Base-by-base conservation (phyloP, 1,140 invertebrate genomes). In the Trichonephila clavata region DNA sequence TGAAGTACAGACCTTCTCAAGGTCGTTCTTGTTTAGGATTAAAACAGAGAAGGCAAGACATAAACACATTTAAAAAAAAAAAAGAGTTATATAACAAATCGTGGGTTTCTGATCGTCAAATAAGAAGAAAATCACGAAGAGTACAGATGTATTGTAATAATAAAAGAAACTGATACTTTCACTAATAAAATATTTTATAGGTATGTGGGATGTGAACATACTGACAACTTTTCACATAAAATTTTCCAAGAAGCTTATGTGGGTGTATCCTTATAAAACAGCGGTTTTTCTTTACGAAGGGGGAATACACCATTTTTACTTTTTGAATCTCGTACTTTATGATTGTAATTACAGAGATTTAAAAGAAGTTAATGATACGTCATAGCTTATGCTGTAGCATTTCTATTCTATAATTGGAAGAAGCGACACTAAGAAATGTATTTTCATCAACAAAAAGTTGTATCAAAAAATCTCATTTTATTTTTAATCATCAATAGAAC, bases 1-100 rank as follows among this genome's bases (percentile, higher is more conserved):
- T 81, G 8, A 90, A 90, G 21, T 39, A 60, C 57, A 32, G 77
- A 83, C 90, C 90, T 91, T 91, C 27, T 84, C 59, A 91, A 91
- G 90, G 90, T 61, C 90, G 90, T 50, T 91, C 50, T 77, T 43
- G 43, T 90, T 80, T 81, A 13, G 8, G 1, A n/a, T 39, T 13
- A 13, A 57, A 63, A 65, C n/a, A 39, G 86, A 57, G n/a, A 63
- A 63, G 32, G 27, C 21, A n/a, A 71, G 13, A 27, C 18, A 10
- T 71, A 27, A 27, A 2, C 7, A 63, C 61, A 20, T 63, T 63
- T 61, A 4, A 61, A 18, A 63, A 21, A 61, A 14, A 61, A 63
- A 63, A 63, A 63, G 61, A 20, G 18, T 63, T 63, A 63, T 13
- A 13, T 50, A 14, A 65, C 21, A 21, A n/a, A 65, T 21, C n/a